phyloP scores from a whole-genome alignment of 1,140 invertebrate genomes.

The Agraylea sexmaculata region DNA sequence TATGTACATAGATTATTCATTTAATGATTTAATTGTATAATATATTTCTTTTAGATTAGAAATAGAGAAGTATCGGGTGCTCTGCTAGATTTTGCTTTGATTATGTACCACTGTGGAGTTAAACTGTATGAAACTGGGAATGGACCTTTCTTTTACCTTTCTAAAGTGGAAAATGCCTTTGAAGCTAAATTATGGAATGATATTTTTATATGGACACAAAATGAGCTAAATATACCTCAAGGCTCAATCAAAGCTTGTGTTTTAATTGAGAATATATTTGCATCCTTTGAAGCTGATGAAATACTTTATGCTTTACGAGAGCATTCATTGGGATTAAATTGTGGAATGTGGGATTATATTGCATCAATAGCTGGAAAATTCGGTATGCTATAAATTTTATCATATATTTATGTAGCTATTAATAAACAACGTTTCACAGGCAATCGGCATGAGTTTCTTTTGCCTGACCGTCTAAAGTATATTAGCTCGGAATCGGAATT shows the following conservation, averaged over 20 bases:
- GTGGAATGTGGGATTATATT: conserved; percentile 67
- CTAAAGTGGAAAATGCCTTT: conserved; percentile 51
- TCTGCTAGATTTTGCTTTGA: conserved; percentile 55
- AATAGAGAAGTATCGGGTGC: conserved; percentile 53
- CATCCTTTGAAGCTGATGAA: conserved; percentile 56
- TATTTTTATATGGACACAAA: conserved; percentile 58
- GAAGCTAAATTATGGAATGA: conserved; percentile 60
- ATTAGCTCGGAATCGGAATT: conserved; percentile 53
- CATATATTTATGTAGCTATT: conserved; percentile 1
- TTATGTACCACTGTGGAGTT: conserved; percentile 53
- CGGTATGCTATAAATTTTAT: conserved; percentile 31
- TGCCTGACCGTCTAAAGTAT: conserved; percentile 59
- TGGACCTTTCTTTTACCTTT: conserved; percentile 56
- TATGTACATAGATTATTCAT: conserved; percentile 1
- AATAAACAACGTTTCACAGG: conserved; percentile 28
- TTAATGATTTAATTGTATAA: not conserved
- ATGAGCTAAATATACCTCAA: conserved; percentile 39
- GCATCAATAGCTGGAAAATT: conserved; percentile 60
- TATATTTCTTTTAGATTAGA: conserved; percentile 36
- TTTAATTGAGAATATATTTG: conserved; percentile 60
- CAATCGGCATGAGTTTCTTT: conserved; percentile 43
- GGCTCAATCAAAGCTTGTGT: conserved; percentile 61
- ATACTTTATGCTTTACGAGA: conserved; percentile 54
- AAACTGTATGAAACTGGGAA: conserved; percentile 39
- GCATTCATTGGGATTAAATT: conserved; percentile 59